Conservation (phyloP, 2,888 invertebrate genomes). For the Anthophora plumipes region DNA sequence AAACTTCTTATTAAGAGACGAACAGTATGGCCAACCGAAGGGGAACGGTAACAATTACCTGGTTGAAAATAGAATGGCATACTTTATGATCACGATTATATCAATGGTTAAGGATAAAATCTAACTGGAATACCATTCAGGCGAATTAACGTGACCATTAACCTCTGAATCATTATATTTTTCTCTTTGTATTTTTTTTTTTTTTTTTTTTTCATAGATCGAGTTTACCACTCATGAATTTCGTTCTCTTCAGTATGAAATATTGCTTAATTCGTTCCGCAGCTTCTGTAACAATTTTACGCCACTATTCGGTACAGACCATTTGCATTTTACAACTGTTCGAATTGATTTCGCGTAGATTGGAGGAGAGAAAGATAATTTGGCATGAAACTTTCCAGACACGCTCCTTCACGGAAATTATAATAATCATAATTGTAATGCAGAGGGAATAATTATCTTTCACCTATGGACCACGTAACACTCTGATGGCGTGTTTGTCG, state of each 20-base stretch:
- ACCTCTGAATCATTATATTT: not conserved
- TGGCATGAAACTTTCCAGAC: not conserved
- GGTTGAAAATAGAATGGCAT: not conserved
- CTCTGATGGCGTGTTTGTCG: conserved; percentile 36
- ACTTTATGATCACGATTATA: not conserved
- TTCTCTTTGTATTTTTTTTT: too few relatives aligned
- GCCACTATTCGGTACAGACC: too few relatives aligned
- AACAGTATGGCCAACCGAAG: not conserved
- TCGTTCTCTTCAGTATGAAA: not conserved
- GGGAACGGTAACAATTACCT: not conserved
- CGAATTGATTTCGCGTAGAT: not conserved
- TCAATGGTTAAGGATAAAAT: conserved; percentile 7
- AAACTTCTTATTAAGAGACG: not conserved
- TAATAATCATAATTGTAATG: conserved; percentile 42
- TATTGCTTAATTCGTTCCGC: not conserved
- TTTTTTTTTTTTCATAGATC: conserved; percentile 15
- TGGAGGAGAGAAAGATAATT: not conserved
- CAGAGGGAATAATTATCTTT: conserved; percentile 39
- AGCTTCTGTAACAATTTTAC: not conserved
- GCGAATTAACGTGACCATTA: conserved; percentile 4
- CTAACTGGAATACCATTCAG: not conserved
- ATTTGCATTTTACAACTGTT: not conserved
- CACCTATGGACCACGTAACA: conserved; percentile 15
- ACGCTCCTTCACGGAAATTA: not conserved
- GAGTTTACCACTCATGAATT: not conserved